These are phyloP conservation scores for Anthoscopus minutus DNA, from an alignment of 2,113 vertebrate species.

Conservation along the genomic window DNA sequence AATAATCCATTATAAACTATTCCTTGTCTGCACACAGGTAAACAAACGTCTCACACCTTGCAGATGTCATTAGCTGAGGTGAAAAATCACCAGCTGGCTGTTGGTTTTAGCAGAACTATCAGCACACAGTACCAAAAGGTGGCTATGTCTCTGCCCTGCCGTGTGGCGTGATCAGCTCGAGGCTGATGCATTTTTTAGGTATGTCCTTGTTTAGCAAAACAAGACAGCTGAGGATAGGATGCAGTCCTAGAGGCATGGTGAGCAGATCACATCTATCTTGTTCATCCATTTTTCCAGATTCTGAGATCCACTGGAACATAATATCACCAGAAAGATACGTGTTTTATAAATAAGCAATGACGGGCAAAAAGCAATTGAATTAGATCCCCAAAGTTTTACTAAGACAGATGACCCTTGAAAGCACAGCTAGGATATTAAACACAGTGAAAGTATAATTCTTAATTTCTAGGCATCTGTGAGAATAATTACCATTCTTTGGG, in stretches of 20 bases:
- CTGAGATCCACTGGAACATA: constrained; percentile 6
- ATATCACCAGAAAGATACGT: neutral
- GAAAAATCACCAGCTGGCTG: neutral
- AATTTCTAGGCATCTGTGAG: constrained; percentile 50
- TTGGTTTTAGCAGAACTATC: neutral
- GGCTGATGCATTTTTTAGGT: neutral
- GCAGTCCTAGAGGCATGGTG: neutral
- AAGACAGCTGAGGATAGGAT: neutral
- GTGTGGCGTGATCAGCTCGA: neutral
- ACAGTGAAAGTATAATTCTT: constrained; percentile 49
- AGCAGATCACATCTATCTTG: neutral
- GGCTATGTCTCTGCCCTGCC: neutral
- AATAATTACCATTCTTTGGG: constrained; percentile 43
- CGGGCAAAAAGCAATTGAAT: constrained; percentile 34
- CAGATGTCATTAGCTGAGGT: neutral
- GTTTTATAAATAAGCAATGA: constrained; percentile 8
- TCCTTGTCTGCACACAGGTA: neutral
- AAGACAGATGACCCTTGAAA: constrained; percentile 30
- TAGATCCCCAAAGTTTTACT: constrained; percentile 36
- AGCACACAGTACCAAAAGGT: neutral
- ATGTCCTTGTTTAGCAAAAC: neutral
- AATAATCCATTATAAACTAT: neutral
- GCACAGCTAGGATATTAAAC: constrained; percentile 40
- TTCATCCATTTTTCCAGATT: neutral
- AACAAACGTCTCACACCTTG: neutral